Percentiles rank a stretch among this genome's conserved stretches.
phyloP scores from a whole-genome alignment of 2,888 invertebrate species.

The Gerris lacustris region DNA sequence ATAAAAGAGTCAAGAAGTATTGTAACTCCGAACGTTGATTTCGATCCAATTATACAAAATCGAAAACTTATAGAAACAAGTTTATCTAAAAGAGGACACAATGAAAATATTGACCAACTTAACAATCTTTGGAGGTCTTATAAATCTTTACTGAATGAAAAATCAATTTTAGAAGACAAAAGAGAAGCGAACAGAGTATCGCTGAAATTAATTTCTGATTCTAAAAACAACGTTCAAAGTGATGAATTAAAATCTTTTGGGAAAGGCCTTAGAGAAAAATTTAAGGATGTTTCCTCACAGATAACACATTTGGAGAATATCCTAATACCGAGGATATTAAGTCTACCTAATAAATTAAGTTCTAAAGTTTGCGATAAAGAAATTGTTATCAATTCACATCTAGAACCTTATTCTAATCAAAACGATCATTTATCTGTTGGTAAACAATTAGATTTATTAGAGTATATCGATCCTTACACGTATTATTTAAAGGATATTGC shows the following conservation, averaged over 20 bases:
- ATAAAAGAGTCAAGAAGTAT: constrained; percentile 33
- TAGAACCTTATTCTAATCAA: constrained; percentile 31
- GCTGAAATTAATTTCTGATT: constrained; percentile 39
- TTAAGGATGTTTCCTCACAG: constrained; percentile 49
- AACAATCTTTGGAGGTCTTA: constrained; percentile 51
- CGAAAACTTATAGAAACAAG: constrained; percentile 43
- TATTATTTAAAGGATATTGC: constrained; percentile 55
- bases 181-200: constrained; percentile 41
- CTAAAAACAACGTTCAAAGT: constrained; percentile 36
- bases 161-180: constrained; percentile 41
- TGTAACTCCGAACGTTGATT: constrained; percentile 56
- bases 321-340: constrained; percentile 49
- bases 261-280: constrained; percentile 46
- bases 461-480: constrained; percentile 46
- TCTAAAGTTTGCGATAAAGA: constrained; percentile 45
- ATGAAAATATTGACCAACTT: constrained; percentile 45
- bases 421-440: constrained; percentile 47
- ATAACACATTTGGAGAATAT: constrained; percentile 63
- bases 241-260: constrained; percentile 46
- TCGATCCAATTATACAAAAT: constrained; percentile 45
- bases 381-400: neutral
- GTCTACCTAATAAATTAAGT: constrained; percentile 59
- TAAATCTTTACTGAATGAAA: constrained; percentile 38
- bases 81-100: constrained; percentile 43
- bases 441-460: constrained; percentile 41